A percentile compares a stretch with the other conserved stretches of the same genome.
Conservation (phyloP, 2,113 vertebrate genomes). For the Bucco capensis region DNA sequence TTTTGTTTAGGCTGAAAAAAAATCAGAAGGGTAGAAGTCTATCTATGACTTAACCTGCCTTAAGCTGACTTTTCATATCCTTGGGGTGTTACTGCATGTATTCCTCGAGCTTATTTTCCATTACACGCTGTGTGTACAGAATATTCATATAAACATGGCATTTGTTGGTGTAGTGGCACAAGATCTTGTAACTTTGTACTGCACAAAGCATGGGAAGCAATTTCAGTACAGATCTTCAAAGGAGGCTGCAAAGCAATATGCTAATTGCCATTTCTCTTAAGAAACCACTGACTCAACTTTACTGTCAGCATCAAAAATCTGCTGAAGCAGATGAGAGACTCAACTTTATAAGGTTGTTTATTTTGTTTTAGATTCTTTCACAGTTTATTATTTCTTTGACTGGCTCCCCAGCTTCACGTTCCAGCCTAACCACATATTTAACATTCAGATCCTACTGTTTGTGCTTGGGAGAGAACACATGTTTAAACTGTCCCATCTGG, state of each 20-base stretch:
- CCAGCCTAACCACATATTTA: constrained; percentile 29
- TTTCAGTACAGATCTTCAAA: not conserved
- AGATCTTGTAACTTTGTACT: not conserved
- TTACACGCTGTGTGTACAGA: not conserved
- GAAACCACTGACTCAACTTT: not conserved
- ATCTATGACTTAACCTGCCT: not conserved
- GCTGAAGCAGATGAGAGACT: not conserved
- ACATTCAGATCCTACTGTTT: constrained; percentile 31
- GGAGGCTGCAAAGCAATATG: not conserved
- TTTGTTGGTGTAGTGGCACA: not conserved
- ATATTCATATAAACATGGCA: not conserved
- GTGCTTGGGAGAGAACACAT: not conserved
- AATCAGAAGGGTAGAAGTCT: not conserved
- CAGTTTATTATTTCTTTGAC: constrained; percentile 45
- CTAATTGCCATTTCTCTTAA: constrained; percentile 11
- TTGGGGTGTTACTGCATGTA: not conserved
- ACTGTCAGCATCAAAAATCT: not conserved
- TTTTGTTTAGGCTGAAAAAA: not conserved
- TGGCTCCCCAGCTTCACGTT: constrained; percentile 14
- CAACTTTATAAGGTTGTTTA: constrained; percentile 36
- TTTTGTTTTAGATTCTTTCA: constrained; percentile 39
- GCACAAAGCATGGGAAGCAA: not conserved
- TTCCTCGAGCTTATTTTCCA: not conserved
- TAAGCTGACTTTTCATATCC: not conserved
- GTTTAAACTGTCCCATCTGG: not conserved